Evolutionary conservation across 2,888 invertebrate species (phyloP).

Genomic region (Callyntrura sp.): DNA sequence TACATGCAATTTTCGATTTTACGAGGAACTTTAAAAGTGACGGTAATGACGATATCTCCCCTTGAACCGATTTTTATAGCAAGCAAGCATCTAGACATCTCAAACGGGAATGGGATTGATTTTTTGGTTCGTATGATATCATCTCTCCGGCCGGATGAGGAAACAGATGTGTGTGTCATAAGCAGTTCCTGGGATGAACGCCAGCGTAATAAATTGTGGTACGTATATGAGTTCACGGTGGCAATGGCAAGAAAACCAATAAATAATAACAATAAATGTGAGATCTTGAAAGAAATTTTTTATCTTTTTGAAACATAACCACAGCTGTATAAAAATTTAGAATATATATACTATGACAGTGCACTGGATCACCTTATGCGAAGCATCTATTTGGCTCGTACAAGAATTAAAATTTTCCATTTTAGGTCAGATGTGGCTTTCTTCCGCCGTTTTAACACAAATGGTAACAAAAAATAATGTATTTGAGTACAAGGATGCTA

Average conservation of each 20-base stretch:
- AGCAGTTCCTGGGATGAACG: conserved; percentile 40
- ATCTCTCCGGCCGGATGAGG: conserved; percentile 60
- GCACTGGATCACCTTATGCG: not conserved
- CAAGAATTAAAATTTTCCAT: not conserved
- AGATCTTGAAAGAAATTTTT: too few relatives aligned
- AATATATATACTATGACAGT: too few relatives aligned
- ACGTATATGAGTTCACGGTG: too few relatives aligned
- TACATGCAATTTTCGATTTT: conserved; percentile 52
- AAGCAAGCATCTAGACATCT: conserved; percentile 13
- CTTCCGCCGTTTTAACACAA: too few relatives aligned
- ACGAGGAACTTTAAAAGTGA: not conserved
- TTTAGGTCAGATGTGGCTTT: not conserved
- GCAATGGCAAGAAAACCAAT: not conserved
- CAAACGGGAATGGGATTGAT: conserved; percentile 51
- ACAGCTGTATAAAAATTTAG: too few relatives aligned
- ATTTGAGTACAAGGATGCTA: too few relatives aligned
- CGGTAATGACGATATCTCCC: conserved; percentile 40
- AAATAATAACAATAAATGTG: not conserved
- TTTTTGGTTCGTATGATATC: conserved; percentile 45
- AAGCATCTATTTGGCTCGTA: not conserved
- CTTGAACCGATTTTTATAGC: conserved; percentile 71
- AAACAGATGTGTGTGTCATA: conserved; percentile 30
- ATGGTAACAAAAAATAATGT: not conserved
- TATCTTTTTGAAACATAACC: not conserved
- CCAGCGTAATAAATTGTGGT: conserved; percentile 40